phyloP scores from a whole-genome alignment of 2,888 invertebrate genomes.

The Limenitis camilla region DNA sequence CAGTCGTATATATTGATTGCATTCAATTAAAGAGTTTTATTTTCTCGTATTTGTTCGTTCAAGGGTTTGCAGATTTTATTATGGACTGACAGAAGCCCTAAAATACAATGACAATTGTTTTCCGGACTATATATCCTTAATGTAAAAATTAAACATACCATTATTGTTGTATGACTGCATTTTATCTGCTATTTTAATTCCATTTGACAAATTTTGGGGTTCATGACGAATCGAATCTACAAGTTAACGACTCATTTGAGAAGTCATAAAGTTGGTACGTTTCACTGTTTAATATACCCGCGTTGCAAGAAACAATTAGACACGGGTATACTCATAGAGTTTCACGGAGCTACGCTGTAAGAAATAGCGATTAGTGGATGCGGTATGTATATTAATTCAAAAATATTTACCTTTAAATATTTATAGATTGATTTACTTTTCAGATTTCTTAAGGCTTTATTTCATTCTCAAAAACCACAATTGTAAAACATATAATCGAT shows the following conservation, averaged over 20 bases:
- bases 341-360: constrained; percentile 27
- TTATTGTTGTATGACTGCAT: background rate
- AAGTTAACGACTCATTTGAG: constrained; percentile 69
- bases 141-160: background rate
- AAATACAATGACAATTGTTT: too few relatives aligned
- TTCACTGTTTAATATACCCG: constrained; percentile 71
- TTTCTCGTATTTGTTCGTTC: too few relatives aligned
- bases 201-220: constrained; percentile 50
- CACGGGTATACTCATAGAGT: constrained; percentile 62
- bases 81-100: too few relatives aligned
- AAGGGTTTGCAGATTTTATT: too few relatives aligned
- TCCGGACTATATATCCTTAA: too few relatives aligned
- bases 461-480: background rate
- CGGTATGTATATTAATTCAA: constrained; percentile 25
- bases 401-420: background rate
- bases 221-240: constrained; percentile 66
- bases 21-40: too few relatives aligned
- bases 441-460: too few relatives aligned
- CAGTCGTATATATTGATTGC: too few relatives aligned
- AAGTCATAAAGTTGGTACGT: constrained; percentile 67
- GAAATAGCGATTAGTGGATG: constrained; percentile 34
- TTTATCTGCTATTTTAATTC: constrained; percentile 31
- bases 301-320: constrained; percentile 74
- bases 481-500: too few relatives aligned
- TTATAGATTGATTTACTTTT: too few relatives aligned